Evolutionary conservation across 1,140 invertebrate species (phyloP).

Genomic region (Xylocopa sonorina): DNA sequence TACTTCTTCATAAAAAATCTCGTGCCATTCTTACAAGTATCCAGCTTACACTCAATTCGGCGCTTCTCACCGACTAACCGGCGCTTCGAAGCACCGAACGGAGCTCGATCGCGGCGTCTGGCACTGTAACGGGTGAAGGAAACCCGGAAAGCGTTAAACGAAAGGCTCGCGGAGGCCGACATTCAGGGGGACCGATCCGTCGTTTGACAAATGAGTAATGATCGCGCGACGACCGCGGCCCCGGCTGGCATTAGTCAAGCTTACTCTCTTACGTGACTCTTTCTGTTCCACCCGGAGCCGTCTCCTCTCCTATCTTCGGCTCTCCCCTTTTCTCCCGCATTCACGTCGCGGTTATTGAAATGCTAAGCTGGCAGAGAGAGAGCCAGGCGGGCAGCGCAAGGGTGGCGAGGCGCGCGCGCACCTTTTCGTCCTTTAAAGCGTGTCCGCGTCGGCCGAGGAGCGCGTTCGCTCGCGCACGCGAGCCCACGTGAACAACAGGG

Average conservation of each 20-base stretch:
- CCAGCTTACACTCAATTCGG: too few species aligned
- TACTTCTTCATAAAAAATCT: too few species aligned
- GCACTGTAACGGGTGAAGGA: too few species aligned
- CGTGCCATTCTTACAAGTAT: too few species aligned
- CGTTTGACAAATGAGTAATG: constrained; percentile 76
- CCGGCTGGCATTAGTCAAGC: constrained; percentile 74
- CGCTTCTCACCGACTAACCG: too few species aligned
- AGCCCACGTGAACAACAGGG: constrained; percentile 31
- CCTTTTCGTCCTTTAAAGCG: constrained; percentile 47
- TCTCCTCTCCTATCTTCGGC: constrained; percentile 24
- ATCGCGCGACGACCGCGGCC: constrained; percentile 63
- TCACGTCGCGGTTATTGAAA: constrained; percentile 70
- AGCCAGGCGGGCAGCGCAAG: constrained; percentile 25
- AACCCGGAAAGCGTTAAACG: constrained; percentile 4
- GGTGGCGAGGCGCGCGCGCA: constrained; percentile 35
- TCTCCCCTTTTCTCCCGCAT: constrained; percentile 48
- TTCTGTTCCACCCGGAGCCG: constrained; percentile 15
- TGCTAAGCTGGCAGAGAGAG: constrained; percentile 72
- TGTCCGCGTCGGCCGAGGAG: background rate
- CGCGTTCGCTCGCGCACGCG: background rate
- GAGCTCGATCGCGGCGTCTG: too few species aligned
- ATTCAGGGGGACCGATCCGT: constrained; percentile 60
- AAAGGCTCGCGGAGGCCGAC: constrained; percentile 17
- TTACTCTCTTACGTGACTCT: constrained; percentile 69
- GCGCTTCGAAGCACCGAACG: too few species aligned